Evolutionary conservation across 2,888 invertebrate genomes (phyloP), one percentile per base, ranked within the genome.

Genomic region (Laothoe populi): DNA sequence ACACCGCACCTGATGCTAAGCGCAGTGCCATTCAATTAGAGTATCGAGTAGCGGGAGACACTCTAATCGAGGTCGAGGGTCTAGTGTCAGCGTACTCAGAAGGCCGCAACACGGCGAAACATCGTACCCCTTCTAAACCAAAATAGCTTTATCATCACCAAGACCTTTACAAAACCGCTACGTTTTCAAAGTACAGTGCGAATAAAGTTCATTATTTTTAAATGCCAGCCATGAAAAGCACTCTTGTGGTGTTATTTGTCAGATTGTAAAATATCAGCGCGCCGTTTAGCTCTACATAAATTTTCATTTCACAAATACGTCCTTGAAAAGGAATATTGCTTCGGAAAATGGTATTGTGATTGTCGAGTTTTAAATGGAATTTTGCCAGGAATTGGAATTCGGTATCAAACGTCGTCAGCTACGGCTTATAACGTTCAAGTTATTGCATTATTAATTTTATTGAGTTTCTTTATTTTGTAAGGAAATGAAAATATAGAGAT

Each of bases 271-370:
- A 74, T 74, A 75, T 73, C 63, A 63, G 57, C 63, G 61, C 64
- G 65, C 64, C 60, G 53, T 64, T 72, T 66, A 72, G 69, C 72
- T 70, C 68, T 58, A 62, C 68, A 70, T 74, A 70, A 73, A 73
- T 73, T 65, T 67, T 64, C 66, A 67, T 68, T 70, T 69, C 70
- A 42, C 31, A 42, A 63, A 40, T 42, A 38, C 40, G 62, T 35
- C 53, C 42, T 35, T 35, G 19, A 24, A 26, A 11, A 19, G 31
- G 35, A 53, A 53, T 35, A 53, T 53, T 53, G 53, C 53, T 35
- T 46, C 31, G 16, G 35, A 10, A 53, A 53, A 53, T 19, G 53
- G 53, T 53, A 53, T 53, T 53, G 49, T 53, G 49, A 53, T 53
- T 53, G 53, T 53, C 16, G 53, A 31, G 31, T 53, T 44, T 53